Evolutionary conservation across 2,113 vertebrate genomes (phyloP).

Genomic region (Manacus vitellinus): DNA sequence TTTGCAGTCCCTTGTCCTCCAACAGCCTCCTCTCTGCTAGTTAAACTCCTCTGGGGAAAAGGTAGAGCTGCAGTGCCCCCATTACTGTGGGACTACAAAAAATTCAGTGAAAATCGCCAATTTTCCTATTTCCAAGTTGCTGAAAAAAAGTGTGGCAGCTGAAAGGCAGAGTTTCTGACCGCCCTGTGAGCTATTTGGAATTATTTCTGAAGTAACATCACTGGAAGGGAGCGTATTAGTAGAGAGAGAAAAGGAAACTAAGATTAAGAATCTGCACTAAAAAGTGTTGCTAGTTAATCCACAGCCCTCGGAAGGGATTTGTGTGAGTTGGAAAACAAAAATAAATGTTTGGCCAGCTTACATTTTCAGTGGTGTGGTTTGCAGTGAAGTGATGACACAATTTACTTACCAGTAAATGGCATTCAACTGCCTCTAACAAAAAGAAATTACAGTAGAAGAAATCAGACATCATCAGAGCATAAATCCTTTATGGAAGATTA

Average conservation of each 20-base stretch:
- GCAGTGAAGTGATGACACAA: slow-evolving; percentile 31
- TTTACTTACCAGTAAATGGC: slow-evolving; percentile 51
- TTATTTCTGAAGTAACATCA: background rate
- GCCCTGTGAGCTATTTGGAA: background rate
- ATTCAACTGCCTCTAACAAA: slow-evolving; percentile 44
- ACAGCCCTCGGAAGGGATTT: background rate
- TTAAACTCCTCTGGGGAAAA: background rate
- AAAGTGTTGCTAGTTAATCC: background rate
- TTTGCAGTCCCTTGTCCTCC: background rate
- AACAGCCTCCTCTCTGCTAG: background rate
- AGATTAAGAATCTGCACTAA: background rate
- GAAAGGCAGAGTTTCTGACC: background rate
- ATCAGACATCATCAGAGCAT: slow-evolving; percentile 23
- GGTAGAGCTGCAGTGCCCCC: background rate
- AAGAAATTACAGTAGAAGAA: slow-evolving; percentile 54
- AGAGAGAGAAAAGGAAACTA: background rate
- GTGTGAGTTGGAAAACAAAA: background rate
- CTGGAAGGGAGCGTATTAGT: background rate
- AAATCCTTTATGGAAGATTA: slow-evolving; percentile 25
- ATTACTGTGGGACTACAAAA: background rate
- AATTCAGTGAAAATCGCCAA: background rate
- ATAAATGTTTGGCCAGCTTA: slow-evolving; percentile 4
- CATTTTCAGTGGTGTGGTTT: background rate
- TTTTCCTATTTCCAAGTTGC: background rate
- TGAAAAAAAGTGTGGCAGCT: background rate